phyloP scores from a whole-genome alignment of 2,113 vertebrate genomes.

The Catharus bicknelli region DNA sequence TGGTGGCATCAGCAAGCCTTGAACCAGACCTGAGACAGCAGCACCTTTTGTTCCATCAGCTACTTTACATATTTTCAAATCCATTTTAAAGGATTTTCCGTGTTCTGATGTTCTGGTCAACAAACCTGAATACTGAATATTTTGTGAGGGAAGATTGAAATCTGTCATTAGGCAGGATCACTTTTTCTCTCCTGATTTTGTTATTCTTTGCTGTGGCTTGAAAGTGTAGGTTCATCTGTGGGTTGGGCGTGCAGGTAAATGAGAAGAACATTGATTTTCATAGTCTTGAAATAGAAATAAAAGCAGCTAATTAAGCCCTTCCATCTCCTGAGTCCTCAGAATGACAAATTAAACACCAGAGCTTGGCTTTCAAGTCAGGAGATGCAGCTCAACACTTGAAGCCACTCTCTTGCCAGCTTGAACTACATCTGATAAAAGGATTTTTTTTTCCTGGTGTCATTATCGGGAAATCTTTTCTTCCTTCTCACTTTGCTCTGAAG shows the following conservation, averaged over 20 bases:
- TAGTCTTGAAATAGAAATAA: slow-evolving; percentile 15
- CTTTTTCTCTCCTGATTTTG: background rate
- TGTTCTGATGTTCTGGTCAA: background rate
- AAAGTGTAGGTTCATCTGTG: background rate
- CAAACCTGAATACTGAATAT: background rate
- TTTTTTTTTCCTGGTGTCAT: background rate
- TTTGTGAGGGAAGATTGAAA: background rate
- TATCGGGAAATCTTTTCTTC: background rate
- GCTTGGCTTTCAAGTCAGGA: background rate
- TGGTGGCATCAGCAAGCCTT: background rate
- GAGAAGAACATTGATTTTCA: slow-evolving; percentile 5
- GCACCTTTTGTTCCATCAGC: background rate
- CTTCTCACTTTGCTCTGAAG: background rate
- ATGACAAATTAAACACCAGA: slow-evolving; percentile 4
- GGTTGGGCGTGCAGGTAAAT: background rate
- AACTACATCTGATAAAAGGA: background rate
- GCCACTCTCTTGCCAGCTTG: background rate
- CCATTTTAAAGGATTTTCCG: background rate
- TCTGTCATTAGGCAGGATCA: background rate
- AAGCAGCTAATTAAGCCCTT: slow-evolving; percentile 39
- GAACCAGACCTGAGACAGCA: background rate
- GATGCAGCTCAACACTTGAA: background rate
- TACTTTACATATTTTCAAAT: background rate
- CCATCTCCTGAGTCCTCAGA: background rate
- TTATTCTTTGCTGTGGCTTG: background rate